A percentile compares a stretch with the other conserved stretches of the same genome.
These are phyloP conservation scores for Holacanthus passer DNA, from an alignment of 2,113 vertebrate genomes.

Conservation along the genomic window DNA sequence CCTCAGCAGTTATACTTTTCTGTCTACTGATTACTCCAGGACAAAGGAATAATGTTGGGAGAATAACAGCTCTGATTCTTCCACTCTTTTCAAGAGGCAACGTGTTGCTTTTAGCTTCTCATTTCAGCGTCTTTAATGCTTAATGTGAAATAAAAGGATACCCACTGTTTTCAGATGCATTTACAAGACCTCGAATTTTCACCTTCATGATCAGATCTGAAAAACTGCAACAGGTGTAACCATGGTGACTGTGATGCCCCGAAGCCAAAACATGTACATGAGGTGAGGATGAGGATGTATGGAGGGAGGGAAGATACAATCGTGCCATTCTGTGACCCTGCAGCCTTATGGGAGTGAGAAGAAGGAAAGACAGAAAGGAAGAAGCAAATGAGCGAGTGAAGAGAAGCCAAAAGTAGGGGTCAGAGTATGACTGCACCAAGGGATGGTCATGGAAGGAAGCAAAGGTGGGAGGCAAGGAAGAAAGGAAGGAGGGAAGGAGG, in stretches of 20 bases:
- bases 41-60: neutral
- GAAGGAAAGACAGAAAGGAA: constrained; percentile 35
- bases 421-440: constrained; percentile 41
- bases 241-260: constrained; percentile 18
- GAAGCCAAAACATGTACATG: constrained; percentile 50
- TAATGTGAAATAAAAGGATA: neutral
- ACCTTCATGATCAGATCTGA: constrained; percentile 35
- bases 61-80: neutral
- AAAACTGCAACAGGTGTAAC: constrained; percentile 53
- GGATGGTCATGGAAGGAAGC: constrained; percentile 55
- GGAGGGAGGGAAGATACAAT: constrained; percentile 56
- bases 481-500: constrained; percentile 32
- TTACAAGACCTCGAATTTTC: constrained; percentile 4
- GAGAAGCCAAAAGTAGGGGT: constrained; percentile 34
- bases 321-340: constrained; percentile 77
- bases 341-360: constrained; percentile 61
- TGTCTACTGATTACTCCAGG: constrained; percentile 1
- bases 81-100: constrained; percentile 12
- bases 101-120: constrained; percentile 15
- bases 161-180: neutral
- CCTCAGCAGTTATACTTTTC: neutral
- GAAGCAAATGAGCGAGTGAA: constrained; percentile 42
- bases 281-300: constrained; percentile 10
- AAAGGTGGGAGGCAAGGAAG: constrained; percentile 38
- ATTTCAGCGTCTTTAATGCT: constrained; percentile 19